These are phyloP conservation scores for Rotaria magnacalcarata DNA, from an alignment of 2,888 invertebrate genomes.

Conservation along the genomic window DNA sequence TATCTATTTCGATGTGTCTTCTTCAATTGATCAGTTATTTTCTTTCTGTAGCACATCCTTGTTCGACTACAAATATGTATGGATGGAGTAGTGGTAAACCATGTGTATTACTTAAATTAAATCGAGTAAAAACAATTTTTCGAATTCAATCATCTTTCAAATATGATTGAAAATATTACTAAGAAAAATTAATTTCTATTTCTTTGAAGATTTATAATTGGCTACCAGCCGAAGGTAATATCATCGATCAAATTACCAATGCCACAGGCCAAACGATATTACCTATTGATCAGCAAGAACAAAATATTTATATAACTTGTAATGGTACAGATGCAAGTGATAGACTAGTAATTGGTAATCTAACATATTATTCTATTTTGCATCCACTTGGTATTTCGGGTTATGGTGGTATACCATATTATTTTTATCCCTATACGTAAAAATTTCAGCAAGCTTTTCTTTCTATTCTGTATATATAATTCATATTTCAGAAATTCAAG, in stretches of 20 bases:
- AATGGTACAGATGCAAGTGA: too few species aligned
- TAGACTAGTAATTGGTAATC: too few species aligned
- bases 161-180: too few species aligned
- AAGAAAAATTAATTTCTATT: not conserved
- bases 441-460: not conserved
- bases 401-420: constrained; percentile 30
- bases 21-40: too few species aligned
- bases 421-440: not conserved
- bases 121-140: not conserved
- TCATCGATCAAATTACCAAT: not conserved
- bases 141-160: not conserved
- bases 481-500: not conserved
- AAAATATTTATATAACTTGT: not conserved
- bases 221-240: not conserved
- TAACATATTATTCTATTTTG: constrained; percentile 2
- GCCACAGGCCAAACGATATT: not conserved
- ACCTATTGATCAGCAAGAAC: not conserved
- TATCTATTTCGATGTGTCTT: too few species aligned
- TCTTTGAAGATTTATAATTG: not conserved
- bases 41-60: not conserved
- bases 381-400: not conserved
- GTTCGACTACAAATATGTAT: not conserved
- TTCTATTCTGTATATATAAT: not conserved
- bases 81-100: not conserved
- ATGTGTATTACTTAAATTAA: not conserved